A percentile compares a stretch with the other conserved stretches of the same genome.
phyloP scores from a whole-genome alignment of 2,888 invertebrate species.

The Argyresthia goedartella region DNA sequence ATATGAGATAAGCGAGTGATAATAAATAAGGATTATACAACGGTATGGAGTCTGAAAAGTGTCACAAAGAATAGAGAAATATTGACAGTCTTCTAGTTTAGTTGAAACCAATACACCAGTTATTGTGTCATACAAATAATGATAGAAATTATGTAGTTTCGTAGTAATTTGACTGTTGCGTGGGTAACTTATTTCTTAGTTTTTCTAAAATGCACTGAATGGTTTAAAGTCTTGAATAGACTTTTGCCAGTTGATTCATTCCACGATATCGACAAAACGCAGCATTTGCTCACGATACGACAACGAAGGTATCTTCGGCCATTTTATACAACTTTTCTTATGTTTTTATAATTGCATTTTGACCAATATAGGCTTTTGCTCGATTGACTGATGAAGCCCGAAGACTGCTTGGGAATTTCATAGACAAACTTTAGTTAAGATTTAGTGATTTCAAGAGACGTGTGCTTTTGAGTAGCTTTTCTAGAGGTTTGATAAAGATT shows the following conservation, averaged over 20 bases:
- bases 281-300: neutral
- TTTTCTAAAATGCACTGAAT: no score
- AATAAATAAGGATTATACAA: no score
- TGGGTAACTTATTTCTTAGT: no score
- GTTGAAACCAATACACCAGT: neutral
- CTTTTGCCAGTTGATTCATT: no score
- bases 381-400: neutral
- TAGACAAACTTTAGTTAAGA: neutral
- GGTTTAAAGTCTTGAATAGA: no score
- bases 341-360: neutral
- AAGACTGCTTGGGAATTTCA: constrained; percentile 1
- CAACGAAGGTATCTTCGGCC: neutral
- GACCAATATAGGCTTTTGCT: neutral
- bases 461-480: neutral
- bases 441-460: neutral
- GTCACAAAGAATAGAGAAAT: no score
- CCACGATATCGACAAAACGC: no score
- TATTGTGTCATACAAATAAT: constrained; percentile 4
- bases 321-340: neutral
- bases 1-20: no score
- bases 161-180: no score
- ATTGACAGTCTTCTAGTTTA: no score
- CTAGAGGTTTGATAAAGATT: neutral
- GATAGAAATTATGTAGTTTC: no score
- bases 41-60: no score